Base-by-base conservation (phyloP, 1,140 invertebrate species). In the Drosophila subobscura region DNA sequence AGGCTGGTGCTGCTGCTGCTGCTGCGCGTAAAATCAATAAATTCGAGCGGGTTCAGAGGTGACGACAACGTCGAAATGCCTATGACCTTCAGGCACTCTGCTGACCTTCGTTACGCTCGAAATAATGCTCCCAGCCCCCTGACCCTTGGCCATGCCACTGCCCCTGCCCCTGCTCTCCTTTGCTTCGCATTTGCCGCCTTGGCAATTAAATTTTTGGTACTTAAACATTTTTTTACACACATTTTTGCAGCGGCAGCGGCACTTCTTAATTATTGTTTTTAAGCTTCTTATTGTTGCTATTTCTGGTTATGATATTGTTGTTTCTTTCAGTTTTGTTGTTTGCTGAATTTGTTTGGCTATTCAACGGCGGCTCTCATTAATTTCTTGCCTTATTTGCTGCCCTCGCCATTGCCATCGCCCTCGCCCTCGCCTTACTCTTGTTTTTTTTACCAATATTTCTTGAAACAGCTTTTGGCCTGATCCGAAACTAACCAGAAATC, bases 31-130 rank as follows among this genome's bases (percentile, higher is more conserved):
- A 85, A 85, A 85, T 85, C 80, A 85, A 85, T 85, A 86, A 85
- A 86, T 88, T 73, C 73, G 81, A 85, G 77, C 77, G 81, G 81
- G 80, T 85, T 86, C 81, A 85, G 67, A 86, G 80, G 81, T 86
- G 81, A 85, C 67, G 80, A 85, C 77, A 85, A 77, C 72, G 63
- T 77, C 68, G 63, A 85, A 85, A 77, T 85, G 81, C 77, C 49
- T 83, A 54, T 84, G 79, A 84, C 79, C 79, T 83, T 83, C 79
- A 71, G 66, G 64, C 70, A 66, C 55, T 72, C 58, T 27, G 51
- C 54, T 71, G 80, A 85, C 80, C 80, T 85, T 85, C 80, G 51
- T 25, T 44, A 41, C 44, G 46, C 14, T 7, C 45, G 1, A 12
- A 37, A 37, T 12, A 37, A 12, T 37, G 33, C 33, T 37, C 33